A percentile compares a stretch with the other conserved stretches of the same genome.
phyloP scores from a whole-genome alignment of 2,888 invertebrate genomes.

The Agrilus cyanescens region DNA sequence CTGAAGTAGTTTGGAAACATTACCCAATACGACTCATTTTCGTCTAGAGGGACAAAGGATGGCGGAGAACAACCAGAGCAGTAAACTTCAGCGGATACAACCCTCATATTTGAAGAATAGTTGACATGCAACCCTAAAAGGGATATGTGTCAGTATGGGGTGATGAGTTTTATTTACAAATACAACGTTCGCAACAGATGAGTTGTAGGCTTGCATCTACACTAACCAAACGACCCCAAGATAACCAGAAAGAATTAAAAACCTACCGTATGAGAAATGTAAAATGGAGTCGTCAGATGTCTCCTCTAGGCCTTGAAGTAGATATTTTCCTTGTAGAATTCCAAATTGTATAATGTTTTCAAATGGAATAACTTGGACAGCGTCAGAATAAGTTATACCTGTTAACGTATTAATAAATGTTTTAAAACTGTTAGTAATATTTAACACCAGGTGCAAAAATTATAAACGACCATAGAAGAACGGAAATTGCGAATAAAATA shows the following conservation, averaged over 20 bases:
- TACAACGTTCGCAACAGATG: too few species aligned
- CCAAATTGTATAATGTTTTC: constrained; percentile 53
- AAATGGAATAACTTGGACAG: constrained; percentile 63
- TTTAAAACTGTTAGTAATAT: background rate
- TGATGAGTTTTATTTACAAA: too few species aligned
- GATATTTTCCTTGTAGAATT: constrained; percentile 12
- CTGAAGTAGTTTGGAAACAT: constrained; percentile 34
- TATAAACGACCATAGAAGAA: background rate
- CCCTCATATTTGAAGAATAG: constrained; percentile 32
- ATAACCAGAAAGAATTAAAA: too few species aligned
- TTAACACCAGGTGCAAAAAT: background rate
- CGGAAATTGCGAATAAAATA: background rate
- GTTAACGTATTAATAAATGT: constrained; percentile 18
- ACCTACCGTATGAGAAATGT: constrained; percentile 25
- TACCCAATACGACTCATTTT: constrained; percentile 40
- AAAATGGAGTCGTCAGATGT: constrained; percentile 44
- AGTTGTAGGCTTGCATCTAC: too few species aligned
- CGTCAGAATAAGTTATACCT: constrained; percentile 60
- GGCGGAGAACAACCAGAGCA: constrained; percentile 56
- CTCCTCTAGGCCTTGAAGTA: constrained; percentile 4
- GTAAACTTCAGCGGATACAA: constrained; percentile 42
- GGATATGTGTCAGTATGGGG: too few species aligned
- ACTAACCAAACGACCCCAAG: too few species aligned
- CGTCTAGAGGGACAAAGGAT: constrained; percentile 45
- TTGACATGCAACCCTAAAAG: too few species aligned